Percentiles rank a stretch among this genome's conserved stretches.
These are phyloP conservation scores for Sebastes kiyomatsui DNA, from an alignment of 2,797 vertebrate species.

Conservation along the genomic window DNA sequence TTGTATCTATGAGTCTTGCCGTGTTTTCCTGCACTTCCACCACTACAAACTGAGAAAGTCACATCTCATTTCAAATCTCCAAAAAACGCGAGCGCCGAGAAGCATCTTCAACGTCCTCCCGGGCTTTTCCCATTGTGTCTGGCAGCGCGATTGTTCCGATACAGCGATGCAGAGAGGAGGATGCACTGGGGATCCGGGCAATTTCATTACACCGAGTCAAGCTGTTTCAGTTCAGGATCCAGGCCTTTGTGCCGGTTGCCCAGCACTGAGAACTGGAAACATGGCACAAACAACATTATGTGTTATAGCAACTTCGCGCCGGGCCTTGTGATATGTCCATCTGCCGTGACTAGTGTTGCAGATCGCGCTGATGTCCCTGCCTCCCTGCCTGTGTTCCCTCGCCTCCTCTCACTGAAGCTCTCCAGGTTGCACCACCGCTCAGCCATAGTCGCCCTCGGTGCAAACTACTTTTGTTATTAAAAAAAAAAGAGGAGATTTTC, in stretches of 20 bases:
- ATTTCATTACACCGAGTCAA: conserved; percentile 70
- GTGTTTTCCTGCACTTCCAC: neutral
- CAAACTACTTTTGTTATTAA: conserved; percentile 28
- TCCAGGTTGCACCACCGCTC: conserved; percentile 48
- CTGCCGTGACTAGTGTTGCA: conserved; percentile 68
- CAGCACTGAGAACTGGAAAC: conserved; percentile 53
- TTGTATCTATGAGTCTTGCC: neutral
- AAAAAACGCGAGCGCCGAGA: neutral
- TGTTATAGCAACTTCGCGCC: conserved; percentile 56
- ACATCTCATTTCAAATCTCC: conserved; percentile 12
- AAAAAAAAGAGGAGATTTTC: neutral
- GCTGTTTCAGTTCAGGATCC: conserved; percentile 70
- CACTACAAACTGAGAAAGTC: conserved; percentile 7
- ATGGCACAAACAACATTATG: conserved; percentile 60
- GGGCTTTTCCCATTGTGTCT: conserved; percentile 25
- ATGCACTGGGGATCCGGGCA: conserved; percentile 55
- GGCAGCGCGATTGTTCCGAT: conserved; percentile 63
- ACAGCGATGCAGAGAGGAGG: conserved; percentile 57
- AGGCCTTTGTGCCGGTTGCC: conserved; percentile 62
- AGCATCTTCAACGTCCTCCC: conserved; percentile 32
- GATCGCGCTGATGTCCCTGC: conserved; percentile 51
- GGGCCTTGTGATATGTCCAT: conserved; percentile 68
- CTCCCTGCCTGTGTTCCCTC: conserved; percentile 46
- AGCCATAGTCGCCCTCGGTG: conserved; percentile 24
- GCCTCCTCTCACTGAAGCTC: conserved; percentile 51